Conservation (phyloP, 2,113 vertebrate species). For the Bucco capensis region DNA sequence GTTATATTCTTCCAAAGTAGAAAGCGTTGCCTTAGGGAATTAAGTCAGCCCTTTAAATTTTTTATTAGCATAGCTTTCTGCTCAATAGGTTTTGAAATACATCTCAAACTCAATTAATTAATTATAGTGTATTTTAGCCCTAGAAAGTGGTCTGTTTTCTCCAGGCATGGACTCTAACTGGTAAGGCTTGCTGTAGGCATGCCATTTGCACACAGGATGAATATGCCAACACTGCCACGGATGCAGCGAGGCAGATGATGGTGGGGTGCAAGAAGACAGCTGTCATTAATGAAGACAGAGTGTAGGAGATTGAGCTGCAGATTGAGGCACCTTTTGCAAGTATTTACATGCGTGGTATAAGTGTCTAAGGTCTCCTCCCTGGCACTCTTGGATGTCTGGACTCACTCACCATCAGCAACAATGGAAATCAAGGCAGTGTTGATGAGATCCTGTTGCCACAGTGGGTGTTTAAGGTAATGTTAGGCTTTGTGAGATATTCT, state of each 20-base stretch:
- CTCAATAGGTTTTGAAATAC: slow-evolving; percentile 45
- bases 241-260: accelerated
- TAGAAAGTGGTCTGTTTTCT: neutral
- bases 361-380: neutral
- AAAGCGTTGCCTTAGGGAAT: slow-evolving; percentile 50
- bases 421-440: neutral
- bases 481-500: neutral
- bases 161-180: neutral
- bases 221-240: neutral
- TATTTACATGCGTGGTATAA: accelerated
- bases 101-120: slow-evolving; percentile 35
- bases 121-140: slow-evolving; percentile 1
- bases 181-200: neutral
- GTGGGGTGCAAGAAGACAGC: neutral
- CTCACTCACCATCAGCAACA: neutral
- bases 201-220: neutral
- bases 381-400: neutral
- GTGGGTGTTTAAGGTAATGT: neutral
- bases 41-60: slow-evolving; percentile 33
- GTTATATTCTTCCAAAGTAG: slow-evolving; percentile 31
- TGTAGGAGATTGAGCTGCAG: neutral
- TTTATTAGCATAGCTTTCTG: slow-evolving; percentile 30
- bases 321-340: neutral
- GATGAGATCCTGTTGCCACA: accelerated
- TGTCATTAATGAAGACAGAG: neutral